A percentile compares a stretch with the other conserved stretches of the same genome.
phyloP scores from a whole-genome alignment of 2,797 vertebrate genomes.

The Brotula barbata region DNA sequence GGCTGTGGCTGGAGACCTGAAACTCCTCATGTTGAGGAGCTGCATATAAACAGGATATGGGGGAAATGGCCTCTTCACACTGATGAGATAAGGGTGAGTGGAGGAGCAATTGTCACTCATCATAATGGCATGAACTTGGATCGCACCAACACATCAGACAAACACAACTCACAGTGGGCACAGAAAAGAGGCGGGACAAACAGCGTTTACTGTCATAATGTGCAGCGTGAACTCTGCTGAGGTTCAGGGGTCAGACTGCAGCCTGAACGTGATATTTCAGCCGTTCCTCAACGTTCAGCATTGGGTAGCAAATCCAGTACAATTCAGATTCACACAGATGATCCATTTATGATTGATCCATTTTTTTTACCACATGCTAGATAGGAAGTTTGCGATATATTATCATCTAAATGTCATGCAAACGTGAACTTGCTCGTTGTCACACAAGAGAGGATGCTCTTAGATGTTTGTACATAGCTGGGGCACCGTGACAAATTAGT shows the following conservation, averaged over 20 bases:
- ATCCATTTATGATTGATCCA: too few relatives aligned
- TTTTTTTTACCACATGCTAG: too few relatives aligned
- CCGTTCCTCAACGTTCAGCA: not conserved
- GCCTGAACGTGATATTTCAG: conserved; percentile 10
- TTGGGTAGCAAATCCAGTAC: not conserved
- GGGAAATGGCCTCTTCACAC: conserved; percentile 45
- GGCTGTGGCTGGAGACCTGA: too few relatives aligned
- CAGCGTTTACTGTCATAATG: conserved; percentile 11
- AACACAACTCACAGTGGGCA: conserved; percentile 21
- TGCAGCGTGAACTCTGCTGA: conserved; percentile 13
- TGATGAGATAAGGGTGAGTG: conserved; percentile 14
- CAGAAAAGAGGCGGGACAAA: conserved; percentile 20
- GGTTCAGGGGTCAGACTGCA: not conserved
- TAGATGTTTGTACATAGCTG: conserved; percentile 11
- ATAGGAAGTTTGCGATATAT: not conserved
- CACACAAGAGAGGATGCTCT: conserved; percentile 29
- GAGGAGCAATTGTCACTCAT: conserved; percentile 38
- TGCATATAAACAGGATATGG: conserved; percentile 44
- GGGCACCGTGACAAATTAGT: conserved; percentile 28
- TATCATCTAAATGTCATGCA: too few relatives aligned
- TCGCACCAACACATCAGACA: conserved; percentile 14
- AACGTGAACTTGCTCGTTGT: not conserved
- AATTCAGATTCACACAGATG: too few relatives aligned
- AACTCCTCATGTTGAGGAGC: conserved; percentile 19
- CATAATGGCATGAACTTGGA: conserved; percentile 38